Evolutionary conservation across 37 sponge, comb jelly and placozoan species (phyloP).

Genomic region (Theonella swinhoei): DNA sequence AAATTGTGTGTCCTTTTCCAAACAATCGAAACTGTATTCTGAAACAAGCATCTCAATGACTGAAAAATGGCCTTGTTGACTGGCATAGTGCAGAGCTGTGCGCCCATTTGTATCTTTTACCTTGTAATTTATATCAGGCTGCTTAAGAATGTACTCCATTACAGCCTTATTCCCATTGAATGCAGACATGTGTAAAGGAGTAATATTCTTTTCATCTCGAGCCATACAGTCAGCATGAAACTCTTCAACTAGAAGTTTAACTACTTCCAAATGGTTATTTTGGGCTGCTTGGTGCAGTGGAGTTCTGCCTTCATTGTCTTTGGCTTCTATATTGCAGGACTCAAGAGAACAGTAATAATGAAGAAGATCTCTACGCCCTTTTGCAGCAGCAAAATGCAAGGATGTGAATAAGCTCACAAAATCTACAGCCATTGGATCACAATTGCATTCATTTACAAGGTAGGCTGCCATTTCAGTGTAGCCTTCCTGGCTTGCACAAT

Average conservation of each 20-base stretch:
- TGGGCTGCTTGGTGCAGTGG: slow-evolving; percentile 34
- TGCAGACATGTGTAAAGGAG: slow-evolving; percentile 82
- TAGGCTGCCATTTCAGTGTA: slow-evolving; percentile 47
- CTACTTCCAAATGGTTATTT: slow-evolving; percentile 28
- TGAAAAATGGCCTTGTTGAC: slow-evolving; percentile 60
- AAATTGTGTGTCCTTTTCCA: not conserved
- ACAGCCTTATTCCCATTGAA: slow-evolving; percentile 51
- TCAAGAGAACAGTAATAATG: slow-evolving; percentile 10
- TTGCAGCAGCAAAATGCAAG: slow-evolving; percentile 50
- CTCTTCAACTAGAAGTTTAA: slow-evolving; percentile 44
- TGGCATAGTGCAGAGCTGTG: slow-evolving; percentile 55
- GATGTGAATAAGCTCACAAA: not conserved
- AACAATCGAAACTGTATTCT: not conserved
- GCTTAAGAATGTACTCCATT: slow-evolving; percentile 33
- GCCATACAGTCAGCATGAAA: slow-evolving; percentile 12
- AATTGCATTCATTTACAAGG: not conserved
- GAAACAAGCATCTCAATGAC: slow-evolving; percentile 35
- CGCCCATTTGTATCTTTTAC: not conserved
- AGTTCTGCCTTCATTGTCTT: slow-evolving; percentile 38
- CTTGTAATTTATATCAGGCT: not conserved
- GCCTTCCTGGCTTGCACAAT: slow-evolving; percentile 60
- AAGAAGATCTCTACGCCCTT: slow-evolving; percentile 25
- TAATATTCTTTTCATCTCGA: slow-evolving; percentile 47
- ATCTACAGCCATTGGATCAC: slow-evolving; percentile 14
- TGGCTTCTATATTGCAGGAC: not conserved